phyloP scores from a whole-genome alignment of 2,888 invertebrate genomes.

The Crematogaster levior region DNA sequence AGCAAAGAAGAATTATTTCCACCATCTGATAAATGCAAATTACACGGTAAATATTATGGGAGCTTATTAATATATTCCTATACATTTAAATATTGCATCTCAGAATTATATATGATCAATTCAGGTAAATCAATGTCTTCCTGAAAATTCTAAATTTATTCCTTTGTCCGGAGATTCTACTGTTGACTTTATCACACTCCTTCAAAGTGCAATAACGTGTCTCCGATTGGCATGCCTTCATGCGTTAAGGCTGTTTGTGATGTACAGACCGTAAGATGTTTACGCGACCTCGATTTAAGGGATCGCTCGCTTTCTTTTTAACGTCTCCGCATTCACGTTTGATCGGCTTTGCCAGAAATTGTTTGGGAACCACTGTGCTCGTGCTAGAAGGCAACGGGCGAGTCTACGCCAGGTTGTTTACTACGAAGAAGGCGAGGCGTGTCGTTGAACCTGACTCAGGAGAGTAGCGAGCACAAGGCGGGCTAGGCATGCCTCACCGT shows the following conservation, averaged over 20 bases:
- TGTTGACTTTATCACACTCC: neutral
- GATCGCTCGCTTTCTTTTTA: neutral
- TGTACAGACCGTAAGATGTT: neutral
- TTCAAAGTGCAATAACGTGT: neutral
- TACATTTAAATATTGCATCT: neutral
- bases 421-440: slow-evolving; percentile 84
- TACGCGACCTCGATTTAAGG: neutral
- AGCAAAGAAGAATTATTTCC: neutral
- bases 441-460: slow-evolving; percentile 83
- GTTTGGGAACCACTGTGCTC: slow-evolving; percentile 78
- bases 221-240: neutral
- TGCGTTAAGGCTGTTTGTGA: neutral
- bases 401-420: slow-evolving; percentile 84
- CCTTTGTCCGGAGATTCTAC: neutral
- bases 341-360: slow-evolving; percentile 23
- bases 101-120: slow-evolving; percentile 4
- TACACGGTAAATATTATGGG: neutral
- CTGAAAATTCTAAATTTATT: neutral
- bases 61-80: neutral
- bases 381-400: slow-evolving; percentile 78
- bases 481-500: slow-evolving; percentile 76
- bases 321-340: neutral
- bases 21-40: slow-evolving; percentile 6
- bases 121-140: neutral
- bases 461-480: slow-evolving; percentile 77